phyloP scores from a whole-genome alignment of 1,140 invertebrate genomes.

The Drepana arcuata region DNA sequence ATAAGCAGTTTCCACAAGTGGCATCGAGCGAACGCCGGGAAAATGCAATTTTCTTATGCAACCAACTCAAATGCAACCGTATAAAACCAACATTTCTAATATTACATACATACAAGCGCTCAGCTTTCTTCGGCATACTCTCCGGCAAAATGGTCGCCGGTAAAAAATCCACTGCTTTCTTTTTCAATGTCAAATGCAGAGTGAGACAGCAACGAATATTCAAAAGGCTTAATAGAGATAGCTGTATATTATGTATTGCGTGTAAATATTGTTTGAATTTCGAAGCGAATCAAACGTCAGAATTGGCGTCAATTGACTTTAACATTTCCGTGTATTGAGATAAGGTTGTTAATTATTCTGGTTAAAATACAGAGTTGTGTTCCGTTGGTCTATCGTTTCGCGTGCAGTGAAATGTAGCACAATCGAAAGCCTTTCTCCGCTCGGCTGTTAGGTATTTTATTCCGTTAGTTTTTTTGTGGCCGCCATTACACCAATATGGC shows the following conservation, averaged over 20 bases:
- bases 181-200: conserved; percentile 60
- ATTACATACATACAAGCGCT: conserved; percentile 62
- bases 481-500: conserved; percentile 64
- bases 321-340: conserved; percentile 29
- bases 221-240: conserved; percentile 33
- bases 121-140: conserved; percentile 71
- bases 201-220: conserved; percentile 23
- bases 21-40: conserved; percentile 30
- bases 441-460: conserved; percentile 68
- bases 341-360: conserved; percentile 43
- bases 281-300: conserved; percentile 39
- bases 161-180: conserved; percentile 62
- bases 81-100: conserved; percentile 65
- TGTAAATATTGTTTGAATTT: conserved; percentile 29
- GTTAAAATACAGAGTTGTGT: conserved; percentile 28
- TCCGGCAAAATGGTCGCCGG: conserved; percentile 50
- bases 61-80: conserved; percentile 60
- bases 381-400: conserved; percentile 45
- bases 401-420: conserved; percentile 66
- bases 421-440: conserved; percentile 71
- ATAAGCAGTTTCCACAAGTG: conserved; percentile 20
- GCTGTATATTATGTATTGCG: conserved; percentile 42
- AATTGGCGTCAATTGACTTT: conserved; percentile 45
- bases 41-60: conserved; percentile 68
- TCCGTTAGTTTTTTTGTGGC: conserved; percentile 70